Evolutionary conservation across 2,888 invertebrate species (phyloP).

Genomic region (Hypena proboscidalis): DNA sequence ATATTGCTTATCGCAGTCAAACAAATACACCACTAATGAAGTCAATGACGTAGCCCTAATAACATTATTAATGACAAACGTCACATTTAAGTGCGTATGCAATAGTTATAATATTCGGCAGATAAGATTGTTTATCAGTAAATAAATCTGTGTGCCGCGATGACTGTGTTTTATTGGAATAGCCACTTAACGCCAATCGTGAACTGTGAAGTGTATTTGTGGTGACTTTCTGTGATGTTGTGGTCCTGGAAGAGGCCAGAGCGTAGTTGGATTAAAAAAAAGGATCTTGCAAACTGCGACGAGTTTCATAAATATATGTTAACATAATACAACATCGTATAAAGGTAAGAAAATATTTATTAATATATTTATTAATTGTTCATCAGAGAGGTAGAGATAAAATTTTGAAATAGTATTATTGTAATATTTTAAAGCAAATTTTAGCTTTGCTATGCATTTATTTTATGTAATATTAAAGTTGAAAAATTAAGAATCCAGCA

Average conservation of each 20-base stretch:
- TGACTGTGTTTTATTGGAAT: constrained; percentile 57
- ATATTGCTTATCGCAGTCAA: neutral
- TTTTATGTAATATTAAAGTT: no score
- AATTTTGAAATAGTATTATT: no score
- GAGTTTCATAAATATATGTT: neutral
- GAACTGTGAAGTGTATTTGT: constrained; percentile 52
- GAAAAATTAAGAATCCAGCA: no score
- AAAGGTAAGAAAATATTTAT: no score
- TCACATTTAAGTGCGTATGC: constrained; percentile 11
- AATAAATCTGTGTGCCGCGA: constrained; percentile 45
- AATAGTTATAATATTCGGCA: constrained; percentile 30
- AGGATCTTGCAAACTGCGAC: neutral
- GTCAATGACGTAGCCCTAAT: constrained; percentile 8
- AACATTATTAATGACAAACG: constrained; percentile 7
- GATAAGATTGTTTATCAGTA: constrained; percentile 39
- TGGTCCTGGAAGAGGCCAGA: constrained; percentile 41
- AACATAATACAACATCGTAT: no score
- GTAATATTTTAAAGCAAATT: no score
- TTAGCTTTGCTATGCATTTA: no score
- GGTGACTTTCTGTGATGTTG: constrained; percentile 42
- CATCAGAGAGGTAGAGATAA: no score
- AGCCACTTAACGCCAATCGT: constrained; percentile 59
- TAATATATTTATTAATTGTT: no score
- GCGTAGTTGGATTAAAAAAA: neutral
- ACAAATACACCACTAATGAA: neutral